Evolutionary conservation across 2,113 vertebrate genomes (phyloP).

Genomic region (Pygathrix nemaeus): DNA sequence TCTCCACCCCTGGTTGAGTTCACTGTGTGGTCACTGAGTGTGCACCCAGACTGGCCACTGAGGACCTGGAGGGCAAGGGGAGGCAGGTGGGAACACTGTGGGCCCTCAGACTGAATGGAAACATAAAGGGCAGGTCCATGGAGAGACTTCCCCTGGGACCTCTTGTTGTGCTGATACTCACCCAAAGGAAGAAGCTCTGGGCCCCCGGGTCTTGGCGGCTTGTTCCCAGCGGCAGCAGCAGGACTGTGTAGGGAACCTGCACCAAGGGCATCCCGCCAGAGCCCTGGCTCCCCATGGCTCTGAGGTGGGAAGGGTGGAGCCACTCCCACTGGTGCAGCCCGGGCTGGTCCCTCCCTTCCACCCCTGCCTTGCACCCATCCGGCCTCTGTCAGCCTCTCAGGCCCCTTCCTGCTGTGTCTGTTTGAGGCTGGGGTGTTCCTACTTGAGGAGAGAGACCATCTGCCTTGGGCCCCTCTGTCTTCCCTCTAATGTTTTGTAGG

Average conservation of each 20-base stretch:
- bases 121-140: neutral
- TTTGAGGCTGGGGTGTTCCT: neutral
- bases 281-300: conserved; percentile 50
- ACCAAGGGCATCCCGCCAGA: neutral
- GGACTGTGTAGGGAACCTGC: conserved; percentile 34
- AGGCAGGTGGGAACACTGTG: neutral
- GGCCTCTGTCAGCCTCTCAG: neutral
- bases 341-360: neutral
- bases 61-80: neutral
- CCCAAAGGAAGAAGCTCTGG: conserved; percentile 78
- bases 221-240: conserved; percentile 63
- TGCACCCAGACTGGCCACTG: neutral
- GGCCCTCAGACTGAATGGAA: neutral
- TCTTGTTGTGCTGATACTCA: conserved; percentile 50
- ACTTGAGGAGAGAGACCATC: neutral
- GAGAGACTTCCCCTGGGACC: neutral
- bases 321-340: neutral
- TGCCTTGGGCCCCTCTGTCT: neutral
- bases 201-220: conserved; percentile 43
- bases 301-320: neutral
- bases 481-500: neutral
- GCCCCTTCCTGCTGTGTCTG: neutral
- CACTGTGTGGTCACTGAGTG: neutral
- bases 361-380: neutral
- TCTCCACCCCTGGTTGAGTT: neutral